Evolutionary conservation across 2,113 vertebrate genomes (phyloP).

Genomic region (Antennarius striatus): DNA sequence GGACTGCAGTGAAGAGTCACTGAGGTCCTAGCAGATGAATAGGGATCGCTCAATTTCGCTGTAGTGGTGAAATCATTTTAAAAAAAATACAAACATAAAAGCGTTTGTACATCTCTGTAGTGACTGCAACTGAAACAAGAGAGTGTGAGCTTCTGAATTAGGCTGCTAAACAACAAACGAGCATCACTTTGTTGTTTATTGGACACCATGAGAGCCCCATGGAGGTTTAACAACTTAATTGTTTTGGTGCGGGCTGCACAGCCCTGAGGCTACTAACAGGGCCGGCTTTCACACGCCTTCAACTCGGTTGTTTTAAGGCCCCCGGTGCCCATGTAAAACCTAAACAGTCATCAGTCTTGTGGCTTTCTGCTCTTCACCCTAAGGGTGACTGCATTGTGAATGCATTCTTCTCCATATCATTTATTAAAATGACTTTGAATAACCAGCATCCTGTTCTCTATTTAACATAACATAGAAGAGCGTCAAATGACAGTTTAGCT

Average conservation of each 20-base stretch:
- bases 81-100: conserved; percentile 7
- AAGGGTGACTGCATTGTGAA: background rate
- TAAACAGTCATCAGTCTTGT: conserved; percentile 38
- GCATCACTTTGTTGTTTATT: conserved; percentile 65
- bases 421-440: too few relatives aligned
- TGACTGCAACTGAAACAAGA: conserved; percentile 23
- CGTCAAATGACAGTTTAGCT: background rate
- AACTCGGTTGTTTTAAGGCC: conserved; percentile 25
- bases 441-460: background rate
- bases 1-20: conserved; percentile 22
- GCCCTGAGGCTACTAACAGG: conserved; percentile 23
- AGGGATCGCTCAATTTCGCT: conserved; percentile 15
- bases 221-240: conserved; percentile 60
- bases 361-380: conserved; percentile 6
- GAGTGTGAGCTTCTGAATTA: conserved; percentile 24
- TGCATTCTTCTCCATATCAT: background rate
- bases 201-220: conserved; percentile 32
- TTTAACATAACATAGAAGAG: background rate
- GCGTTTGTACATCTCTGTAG: conserved; percentile 8
- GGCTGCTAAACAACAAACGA: conserved; percentile 60
- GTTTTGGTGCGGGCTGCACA: conserved; percentile 51
- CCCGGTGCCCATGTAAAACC: conserved; percentile 36
- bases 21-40: conserved; percentile 49
- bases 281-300: conserved; percentile 61
- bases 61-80: conserved; percentile 35